Evolutionary conservation across 2,797 vertebrate species (phyloP), one percentile per base, ranked within the genome.

Genomic region (Phataginus tetradactyla): DNA sequence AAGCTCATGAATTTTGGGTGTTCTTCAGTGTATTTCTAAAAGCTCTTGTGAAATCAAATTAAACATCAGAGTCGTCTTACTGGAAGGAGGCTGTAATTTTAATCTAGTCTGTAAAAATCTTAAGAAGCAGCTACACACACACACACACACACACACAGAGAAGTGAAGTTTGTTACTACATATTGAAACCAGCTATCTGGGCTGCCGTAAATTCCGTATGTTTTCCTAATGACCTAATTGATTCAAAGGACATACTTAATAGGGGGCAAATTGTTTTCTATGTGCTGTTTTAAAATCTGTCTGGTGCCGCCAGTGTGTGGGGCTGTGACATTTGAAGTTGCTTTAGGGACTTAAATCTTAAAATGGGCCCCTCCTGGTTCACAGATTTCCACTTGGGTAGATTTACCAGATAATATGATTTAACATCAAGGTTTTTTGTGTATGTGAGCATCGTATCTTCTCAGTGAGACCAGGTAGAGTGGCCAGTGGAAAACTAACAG

Each of bases 281-380:
- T 6, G 4, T 21, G 7, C 25, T 66, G 49, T 37, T 39, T 32
- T 18, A 13, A 74, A 72, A 10, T 15, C 20, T 57, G 51, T 17
- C 15, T 3, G 66, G 23, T 1, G 0, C 18, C 0, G 10, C 42
- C n/a, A 5, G 42, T 42, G 10, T 23, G 4, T 5, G 10, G 4
- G 1, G 25, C 42, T n/a, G 11, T 23, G 1, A 0, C 3, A 12
- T 10, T n/a, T 53, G 64, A 49, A 20, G 12, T 21, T 9, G 37
- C 21, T 2, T 3, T 4, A 37, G 25, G 51, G 61, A 25, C 3
- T 15, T 3, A 4, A 8, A 8, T 64, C 27, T 66, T 25, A 4
- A 27, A 7, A 37, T 0, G 27, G 21, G 21, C 1, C 49, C 2
- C 10, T 13, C 4, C 1, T 27, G 3, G 10, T 2, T 2, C 32